Evolutionary conservation across 2,797 vertebrate species (phyloP).

Genomic region (Leucoraja ocellata): DNA sequence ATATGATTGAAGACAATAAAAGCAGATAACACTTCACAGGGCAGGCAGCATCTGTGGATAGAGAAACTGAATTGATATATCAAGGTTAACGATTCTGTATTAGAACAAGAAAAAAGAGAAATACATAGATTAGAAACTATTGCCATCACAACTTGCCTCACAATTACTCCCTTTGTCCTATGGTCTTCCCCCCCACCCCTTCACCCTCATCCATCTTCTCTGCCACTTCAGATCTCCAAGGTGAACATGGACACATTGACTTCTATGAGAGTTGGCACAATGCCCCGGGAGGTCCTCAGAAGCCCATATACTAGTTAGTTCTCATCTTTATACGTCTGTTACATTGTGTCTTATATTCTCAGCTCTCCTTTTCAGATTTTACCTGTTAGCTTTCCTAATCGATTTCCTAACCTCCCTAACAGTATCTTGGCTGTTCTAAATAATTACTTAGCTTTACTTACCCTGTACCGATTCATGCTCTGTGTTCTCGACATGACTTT

Average conservation of each 20-base stretch:
- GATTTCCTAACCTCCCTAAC: not conserved
- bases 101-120: not conserved
- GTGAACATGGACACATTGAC: not conserved
- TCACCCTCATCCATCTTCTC: not conserved
- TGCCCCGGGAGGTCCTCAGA: not conserved
- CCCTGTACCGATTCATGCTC: not conserved
- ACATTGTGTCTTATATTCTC: not conserved
- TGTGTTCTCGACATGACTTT: not conserved
- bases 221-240: not conserved
- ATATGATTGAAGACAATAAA: not conserved
- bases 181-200: no score
- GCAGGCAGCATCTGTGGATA: no score
- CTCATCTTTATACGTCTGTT: not conserved
- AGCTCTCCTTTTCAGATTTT: not conserved
- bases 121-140: not conserved
- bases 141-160: not conserved
- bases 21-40: no score
- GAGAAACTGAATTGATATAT: no score
- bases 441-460: not conserved
- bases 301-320: not conserved
- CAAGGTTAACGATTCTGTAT: not conserved
- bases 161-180: no score
- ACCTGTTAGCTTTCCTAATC: not conserved
- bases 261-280: not conserved
- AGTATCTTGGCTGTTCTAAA: not conserved